These are phyloP conservation scores for Gorsachius goisagi DNA, from an alignment of 2,113 vertebrate species.

Conservation along the genomic window DNA sequence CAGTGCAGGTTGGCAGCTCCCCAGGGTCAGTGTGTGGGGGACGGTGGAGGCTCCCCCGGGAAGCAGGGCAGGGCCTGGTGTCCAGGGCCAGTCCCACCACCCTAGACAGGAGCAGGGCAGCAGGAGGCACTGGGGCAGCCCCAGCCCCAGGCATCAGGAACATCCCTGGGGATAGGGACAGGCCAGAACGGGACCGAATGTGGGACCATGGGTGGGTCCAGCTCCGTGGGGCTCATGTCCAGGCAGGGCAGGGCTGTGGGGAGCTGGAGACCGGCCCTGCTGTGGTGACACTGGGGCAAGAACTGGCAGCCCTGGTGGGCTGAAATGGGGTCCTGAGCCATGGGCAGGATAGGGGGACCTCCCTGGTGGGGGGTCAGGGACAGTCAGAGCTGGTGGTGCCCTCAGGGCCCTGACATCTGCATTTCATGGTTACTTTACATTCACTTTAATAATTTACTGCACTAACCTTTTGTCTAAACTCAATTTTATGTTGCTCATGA, in stretches of 20 bases:
- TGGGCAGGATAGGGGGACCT: neutral
- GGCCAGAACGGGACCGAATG: accelerated
- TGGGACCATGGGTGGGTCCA: too few relatives aligned
- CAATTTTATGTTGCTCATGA: neutral
- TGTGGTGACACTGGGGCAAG: neutral
- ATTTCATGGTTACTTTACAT: neutral
- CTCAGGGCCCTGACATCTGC: neutral
- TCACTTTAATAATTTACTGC: neutral
- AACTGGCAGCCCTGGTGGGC: accelerated
- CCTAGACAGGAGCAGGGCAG: neutral
- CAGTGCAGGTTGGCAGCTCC: neutral
- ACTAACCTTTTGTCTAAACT: neutral
- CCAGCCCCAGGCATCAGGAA: accelerated
- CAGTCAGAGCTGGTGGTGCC: neutral
- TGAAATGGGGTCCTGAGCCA: neutral
- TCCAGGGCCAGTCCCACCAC: accelerated
- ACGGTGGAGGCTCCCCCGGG: accelerated
- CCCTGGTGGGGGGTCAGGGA: accelerated
- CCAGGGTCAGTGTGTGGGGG: too few relatives aligned
- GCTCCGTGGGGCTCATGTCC: neutral
- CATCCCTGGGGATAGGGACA: too few relatives aligned
- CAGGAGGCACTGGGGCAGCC: accelerated
- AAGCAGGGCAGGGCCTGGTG: neutral
- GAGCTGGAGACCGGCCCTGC: accelerated
- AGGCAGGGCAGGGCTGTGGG: neutral